Evolutionary conservation across 1,140 invertebrate genomes (phyloP), one percentile per base, ranked within the genome.

Genomic region (Goniozus legneri): DNA sequence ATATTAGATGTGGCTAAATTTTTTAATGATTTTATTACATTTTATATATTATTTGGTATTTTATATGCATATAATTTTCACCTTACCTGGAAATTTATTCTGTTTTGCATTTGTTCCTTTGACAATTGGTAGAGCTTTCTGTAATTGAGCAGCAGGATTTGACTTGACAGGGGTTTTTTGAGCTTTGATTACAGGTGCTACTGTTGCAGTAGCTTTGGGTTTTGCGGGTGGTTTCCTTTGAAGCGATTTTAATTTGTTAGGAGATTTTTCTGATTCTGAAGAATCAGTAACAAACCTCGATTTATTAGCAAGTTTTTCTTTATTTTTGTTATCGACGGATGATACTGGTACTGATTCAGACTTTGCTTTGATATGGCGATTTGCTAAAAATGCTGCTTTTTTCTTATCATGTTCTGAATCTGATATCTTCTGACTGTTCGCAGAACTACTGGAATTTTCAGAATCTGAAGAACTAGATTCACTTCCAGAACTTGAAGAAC

Each of bases 391-490:
- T 2, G 71, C 64, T 39, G 71, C 64, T 32, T 79, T 77, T 54
- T 80, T 81, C 48, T 81, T 82, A 14, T 56, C 56, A 67, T 69
- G 52, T 57, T 75, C 65, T 63, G 75, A 56, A 66, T 79, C 62
- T 27, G 67, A 65, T 46, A 55, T 58, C 64, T 76, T 73, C 60
- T 74, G 48, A 62, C 66, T 64, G 36, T 71, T 62, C 51, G 74
- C 69, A 52, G 78, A 58, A 44, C 81, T 83, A 52, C 84, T 86
- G 10, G 82, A 83, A n/a, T 84, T 85, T 34, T 81, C 84, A 0
- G 83, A 82, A 38, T 85, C 85, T 0, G 85, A 86, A 14, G 82
- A 85, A 55, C 81, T 83, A 0, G 82, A 82, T 35, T 82, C 82
- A 47, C 82, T 83, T n/a, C 78, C 82, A 38, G 83, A 85, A 53